Evolutionary conservation across 1,140 invertebrate species (phyloP).

Genomic region (Bombus picipes): DNA sequence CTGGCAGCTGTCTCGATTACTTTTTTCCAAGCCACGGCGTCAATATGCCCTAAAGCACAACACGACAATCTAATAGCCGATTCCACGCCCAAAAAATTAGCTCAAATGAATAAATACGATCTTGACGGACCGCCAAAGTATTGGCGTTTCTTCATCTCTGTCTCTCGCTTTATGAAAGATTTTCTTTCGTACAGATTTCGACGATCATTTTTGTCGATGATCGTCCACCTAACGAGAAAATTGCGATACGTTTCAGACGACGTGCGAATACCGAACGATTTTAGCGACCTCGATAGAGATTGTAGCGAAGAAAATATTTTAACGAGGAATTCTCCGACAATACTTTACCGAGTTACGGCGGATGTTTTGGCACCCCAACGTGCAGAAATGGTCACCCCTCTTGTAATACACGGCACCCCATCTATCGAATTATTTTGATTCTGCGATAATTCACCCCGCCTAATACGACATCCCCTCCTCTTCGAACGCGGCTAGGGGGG

Average conservation of each 20-base stretch:
- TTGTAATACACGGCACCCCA: constrained; percentile 73
- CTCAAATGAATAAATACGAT: constrained; percentile 69
- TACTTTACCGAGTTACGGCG: constrained; percentile 39
- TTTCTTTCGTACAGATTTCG: not conserved
- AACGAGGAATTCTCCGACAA: constrained; percentile 25
- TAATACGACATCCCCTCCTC: constrained; percentile 71
- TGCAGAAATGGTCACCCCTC: constrained; percentile 67
- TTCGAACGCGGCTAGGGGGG: constrained; percentile 24
- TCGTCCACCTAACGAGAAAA: accelerated
- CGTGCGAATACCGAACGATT: no score
- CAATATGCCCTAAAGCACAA: constrained; percentile 73
- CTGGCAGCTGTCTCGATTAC: constrained; percentile 54
- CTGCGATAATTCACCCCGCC: constrained; percentile 79
- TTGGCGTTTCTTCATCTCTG: constrained; percentile 29
- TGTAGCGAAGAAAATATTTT: not conserved
- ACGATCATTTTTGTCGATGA: not conserved
- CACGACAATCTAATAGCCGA: constrained; percentile 66
- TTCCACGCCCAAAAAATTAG: constrained; percentile 74
- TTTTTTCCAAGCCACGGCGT: constrained; percentile 73
- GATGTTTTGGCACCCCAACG: constrained; percentile 72
- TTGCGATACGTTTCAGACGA: no score
- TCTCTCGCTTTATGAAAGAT: no score
- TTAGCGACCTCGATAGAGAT: no score
- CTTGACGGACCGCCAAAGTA: constrained; percentile 45
- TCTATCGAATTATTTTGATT: constrained; percentile 82